phyloP scores from a whole-genome alignment of 2,113 vertebrate genomes.

The Diadophis punctatus region DNA sequence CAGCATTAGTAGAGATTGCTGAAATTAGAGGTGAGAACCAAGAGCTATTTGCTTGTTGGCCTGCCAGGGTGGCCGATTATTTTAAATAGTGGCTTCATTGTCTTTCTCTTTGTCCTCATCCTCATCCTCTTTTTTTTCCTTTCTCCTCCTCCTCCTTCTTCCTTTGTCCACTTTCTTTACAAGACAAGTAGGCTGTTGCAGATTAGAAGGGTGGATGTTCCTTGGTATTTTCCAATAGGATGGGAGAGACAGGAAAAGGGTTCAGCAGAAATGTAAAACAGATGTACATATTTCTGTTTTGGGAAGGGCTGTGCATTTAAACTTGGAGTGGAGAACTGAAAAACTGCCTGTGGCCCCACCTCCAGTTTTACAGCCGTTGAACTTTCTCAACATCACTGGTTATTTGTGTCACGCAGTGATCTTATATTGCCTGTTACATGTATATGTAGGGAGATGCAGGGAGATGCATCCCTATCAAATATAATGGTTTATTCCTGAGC shows the following conservation, averaged over 20 bases:
- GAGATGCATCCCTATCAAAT: too few relatives aligned
- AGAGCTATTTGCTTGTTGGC: conserved; percentile 46
- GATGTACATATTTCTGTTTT: neutral
- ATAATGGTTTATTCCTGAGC: too few relatives aligned
- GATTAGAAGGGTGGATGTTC: neutral
- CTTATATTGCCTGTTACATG: too few relatives aligned
- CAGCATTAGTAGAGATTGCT: conserved; percentile 59
- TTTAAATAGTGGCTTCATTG: neutral
- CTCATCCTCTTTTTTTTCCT: neutral
- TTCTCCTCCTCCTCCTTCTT: neutral
- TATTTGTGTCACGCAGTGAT: too few relatives aligned
- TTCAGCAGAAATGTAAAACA: neutral
- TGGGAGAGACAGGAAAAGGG: neutral
- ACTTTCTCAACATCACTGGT: neutral
- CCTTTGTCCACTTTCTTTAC: conserved; percentile 30
- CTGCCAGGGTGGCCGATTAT: conserved; percentile 49
- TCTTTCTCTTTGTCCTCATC: neutral
- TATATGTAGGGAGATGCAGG: too few relatives aligned
- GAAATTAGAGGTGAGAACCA: conserved; percentile 62
- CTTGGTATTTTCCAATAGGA: neutral
- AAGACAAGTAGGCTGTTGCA: conserved; percentile 27
- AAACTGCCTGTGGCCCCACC: neutral
- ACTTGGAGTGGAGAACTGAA: neutral
- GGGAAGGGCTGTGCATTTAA: neutral
- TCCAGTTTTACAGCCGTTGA: neutral